These are phyloP conservation scores for Standfussiana lucernea DNA, from an alignment of 2,888 invertebrate genomes.

Conservation along the genomic window DNA sequence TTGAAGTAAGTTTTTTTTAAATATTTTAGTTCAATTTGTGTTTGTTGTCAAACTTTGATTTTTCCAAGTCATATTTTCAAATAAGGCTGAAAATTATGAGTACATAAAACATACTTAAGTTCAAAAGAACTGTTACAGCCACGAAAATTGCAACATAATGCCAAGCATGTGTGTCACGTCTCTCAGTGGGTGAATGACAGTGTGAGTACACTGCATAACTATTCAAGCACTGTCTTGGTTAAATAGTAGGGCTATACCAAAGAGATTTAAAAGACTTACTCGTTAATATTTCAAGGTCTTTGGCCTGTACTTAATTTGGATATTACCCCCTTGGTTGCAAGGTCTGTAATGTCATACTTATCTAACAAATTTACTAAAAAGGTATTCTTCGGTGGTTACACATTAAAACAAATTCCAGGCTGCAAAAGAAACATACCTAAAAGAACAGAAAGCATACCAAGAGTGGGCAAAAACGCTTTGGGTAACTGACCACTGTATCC, in stretches of 20 bases:
- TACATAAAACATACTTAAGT: not conserved
- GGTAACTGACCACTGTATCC: constrained; percentile 77
- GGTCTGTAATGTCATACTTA: not conserved
- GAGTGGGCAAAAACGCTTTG: constrained; percentile 84
- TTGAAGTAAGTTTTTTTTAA: constrained; percentile 75
- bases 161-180: not conserved
- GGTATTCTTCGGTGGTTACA: not conserved
- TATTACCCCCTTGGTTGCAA: not conserved
- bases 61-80: not conserved
- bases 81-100: not conserved
- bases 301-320: not conserved
- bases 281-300: no score
- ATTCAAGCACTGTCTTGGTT: not conserved
- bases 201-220: not conserved
- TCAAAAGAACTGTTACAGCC: not conserved
- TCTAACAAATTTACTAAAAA: not conserved
- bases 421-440: constrained; percentile 75
- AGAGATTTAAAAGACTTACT: no score
- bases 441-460: constrained; percentile 82
- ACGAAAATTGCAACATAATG: not conserved
- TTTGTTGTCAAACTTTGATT: not conserved
- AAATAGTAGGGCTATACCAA: no score
- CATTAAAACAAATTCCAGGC: constrained; percentile 71
- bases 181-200: not conserved
- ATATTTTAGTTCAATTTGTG: not conserved